These are phyloP conservation scores for Digitonthophagus gazella DNA, from an alignment of 2,888 invertebrate species.

Conservation along the genomic window DNA sequence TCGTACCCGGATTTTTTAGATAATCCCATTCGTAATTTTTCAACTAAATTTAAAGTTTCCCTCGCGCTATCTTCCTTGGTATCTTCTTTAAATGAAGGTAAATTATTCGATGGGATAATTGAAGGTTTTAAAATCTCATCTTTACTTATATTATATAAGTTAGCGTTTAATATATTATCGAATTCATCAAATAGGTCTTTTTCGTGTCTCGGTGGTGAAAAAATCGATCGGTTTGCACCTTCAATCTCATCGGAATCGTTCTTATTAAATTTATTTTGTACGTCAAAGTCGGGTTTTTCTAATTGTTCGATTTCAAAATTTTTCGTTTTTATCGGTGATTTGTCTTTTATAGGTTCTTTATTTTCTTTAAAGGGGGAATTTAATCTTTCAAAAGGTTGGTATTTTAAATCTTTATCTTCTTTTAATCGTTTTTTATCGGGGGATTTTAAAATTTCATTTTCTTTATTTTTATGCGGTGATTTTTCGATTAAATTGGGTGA, in stretches of 20 bases:
- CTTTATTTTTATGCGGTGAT: slow-evolving; percentile 11
- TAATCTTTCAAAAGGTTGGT: slow-evolving; percentile 17
- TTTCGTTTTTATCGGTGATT: slow-evolving; percentile 19
- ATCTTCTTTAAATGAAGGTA: slow-evolving; percentile 70
- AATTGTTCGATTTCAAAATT: background rate
- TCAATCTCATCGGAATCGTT: slow-evolving; percentile 25
- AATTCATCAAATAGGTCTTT: slow-evolving; percentile 60
- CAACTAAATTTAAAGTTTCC: slow-evolving; percentile 80
- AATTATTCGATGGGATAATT: slow-evolving; percentile 63
- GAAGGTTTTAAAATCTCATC: slow-evolving; percentile 63
- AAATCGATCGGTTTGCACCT: slow-evolving; percentile 61
- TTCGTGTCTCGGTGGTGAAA: slow-evolving; percentile 62
- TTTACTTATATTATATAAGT: slow-evolving; percentile 59
- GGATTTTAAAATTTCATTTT: background rate
- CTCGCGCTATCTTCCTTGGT: slow-evolving; percentile 79
- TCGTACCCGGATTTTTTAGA: slow-evolving; percentile 61
- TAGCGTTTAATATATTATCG: slow-evolving; percentile 57
- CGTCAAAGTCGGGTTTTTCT: background rate
- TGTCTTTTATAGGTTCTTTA: slow-evolving; percentile 13
- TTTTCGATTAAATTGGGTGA: slow-evolving; percentile 9
- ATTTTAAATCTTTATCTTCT: slow-evolving; percentile 19
- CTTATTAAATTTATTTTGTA: background rate
- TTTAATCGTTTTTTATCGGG: slow-evolving; percentile 22
- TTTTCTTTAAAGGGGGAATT: slow-evolving; percentile 30
- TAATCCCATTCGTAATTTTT: slow-evolving; percentile 75